Evolutionary conservation across 2,113 vertebrate species (phyloP), one percentile per base, ranked within the genome.

Genomic region (Etheostoma cragini): DNA sequence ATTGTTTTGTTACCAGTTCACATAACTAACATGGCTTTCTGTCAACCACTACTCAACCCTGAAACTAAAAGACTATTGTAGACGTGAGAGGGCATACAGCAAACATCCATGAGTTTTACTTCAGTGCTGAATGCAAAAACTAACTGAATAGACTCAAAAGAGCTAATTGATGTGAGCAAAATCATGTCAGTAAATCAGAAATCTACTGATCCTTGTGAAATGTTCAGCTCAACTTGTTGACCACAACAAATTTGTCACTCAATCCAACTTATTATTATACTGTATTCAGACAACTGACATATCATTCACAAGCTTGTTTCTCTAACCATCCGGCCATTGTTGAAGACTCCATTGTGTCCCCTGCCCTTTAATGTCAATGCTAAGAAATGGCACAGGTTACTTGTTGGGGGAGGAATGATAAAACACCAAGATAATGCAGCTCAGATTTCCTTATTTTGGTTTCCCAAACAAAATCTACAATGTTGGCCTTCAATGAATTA

Each of bases 381-480:
- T 57, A 60, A 77, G 75, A 70, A 64, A 52, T 46, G 35, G 52
- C 57, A 66, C 65, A 16, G 30, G 47, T 24, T 62, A 46, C 71
- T 14, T 61, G 76, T 65, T 76, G 52, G 57, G 56, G 50, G 46
- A 79, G 58, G 49, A 80, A 79, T 62, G 46, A 83, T 73, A 70
- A 76, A 72, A 81, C 52, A 75, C 62, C 22, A 14, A 74, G 72
- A 80, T 62, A 78, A 72, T 46, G 65, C 33, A 38, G 74, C 35
- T 76, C 71, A 63, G 15, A 65, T 65, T 80, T 80, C 5, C 67
- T 66, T 64, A 49, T 80, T 71, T 73, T 73, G 35, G 50, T 64
- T 82, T 70, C 64, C 60, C 38, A 68, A 81, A 83, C 64, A 79
- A 76, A 71, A 82, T 84, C 64, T 63, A 53, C 66, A 72, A 79